Evolutionary conservation across 2,888 invertebrate species (phyloP).

Genomic region (Clepsis dumicolana): DNA sequence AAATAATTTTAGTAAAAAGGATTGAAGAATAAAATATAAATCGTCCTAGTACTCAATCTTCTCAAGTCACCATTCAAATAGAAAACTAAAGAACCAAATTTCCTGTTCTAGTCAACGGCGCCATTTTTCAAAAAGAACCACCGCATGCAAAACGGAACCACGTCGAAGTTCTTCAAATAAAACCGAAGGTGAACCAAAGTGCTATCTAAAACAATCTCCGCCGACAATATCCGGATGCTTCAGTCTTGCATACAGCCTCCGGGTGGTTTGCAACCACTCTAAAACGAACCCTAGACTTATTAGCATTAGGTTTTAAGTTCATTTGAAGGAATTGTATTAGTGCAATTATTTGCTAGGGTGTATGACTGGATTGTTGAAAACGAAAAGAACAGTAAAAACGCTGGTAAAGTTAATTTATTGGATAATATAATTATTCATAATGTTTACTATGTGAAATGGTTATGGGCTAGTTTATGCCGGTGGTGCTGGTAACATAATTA

Average conservation of each 20-base stretch:
- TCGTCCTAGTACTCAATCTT: not conserved
- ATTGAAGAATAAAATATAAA: no score
- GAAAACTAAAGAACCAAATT: not conserved
- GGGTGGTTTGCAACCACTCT: conserved; percentile 16
- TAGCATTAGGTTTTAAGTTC: not conserved
- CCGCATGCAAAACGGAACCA: conserved; percentile 39
- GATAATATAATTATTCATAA: no score
- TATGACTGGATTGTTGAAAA: not conserved
- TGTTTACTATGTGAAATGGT: no score
- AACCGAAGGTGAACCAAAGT: conserved; percentile 49
- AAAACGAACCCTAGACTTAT: conserved; percentile 13
- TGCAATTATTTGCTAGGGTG: not conserved
- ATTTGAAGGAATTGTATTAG: not conserved
- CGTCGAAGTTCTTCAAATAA: conserved; percentile 31
- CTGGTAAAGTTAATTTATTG: no score
- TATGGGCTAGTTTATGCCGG: no score
- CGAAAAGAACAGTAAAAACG: not conserved
- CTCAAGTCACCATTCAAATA: not conserved
- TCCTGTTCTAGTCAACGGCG: not conserved
- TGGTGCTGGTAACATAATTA: no score
- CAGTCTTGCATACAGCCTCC: conserved; percentile 51
- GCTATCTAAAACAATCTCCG: conserved; percentile 75
- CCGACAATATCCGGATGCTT: conserved; percentile 67
- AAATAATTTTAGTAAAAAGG: no score
- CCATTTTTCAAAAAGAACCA: conserved; percentile 34